phyloP scores from a whole-genome alignment of 2,113 vertebrate genomes.

The Macroglossus sobrinus region DNA sequence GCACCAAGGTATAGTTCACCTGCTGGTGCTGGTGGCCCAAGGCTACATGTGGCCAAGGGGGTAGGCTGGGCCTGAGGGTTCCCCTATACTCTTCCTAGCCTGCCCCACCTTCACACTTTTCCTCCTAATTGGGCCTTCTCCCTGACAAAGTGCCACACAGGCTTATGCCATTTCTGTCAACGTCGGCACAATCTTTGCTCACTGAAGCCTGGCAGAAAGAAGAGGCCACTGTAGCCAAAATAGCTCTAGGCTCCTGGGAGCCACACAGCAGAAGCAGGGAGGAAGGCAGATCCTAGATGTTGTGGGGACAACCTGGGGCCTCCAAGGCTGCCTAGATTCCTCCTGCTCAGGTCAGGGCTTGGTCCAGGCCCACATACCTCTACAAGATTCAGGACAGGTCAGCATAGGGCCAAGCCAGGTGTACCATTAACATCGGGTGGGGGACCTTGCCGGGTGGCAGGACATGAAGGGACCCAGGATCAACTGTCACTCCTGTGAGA shows the following conservation, averaged over 20 bases:
- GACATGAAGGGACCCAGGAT: background rate
- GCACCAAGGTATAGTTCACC: accelerated
- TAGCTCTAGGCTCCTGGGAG: background rate
- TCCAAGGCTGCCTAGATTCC: background rate
- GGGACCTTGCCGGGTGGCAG: background rate
- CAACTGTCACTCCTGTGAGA: accelerated
- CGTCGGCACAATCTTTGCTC: constrained; percentile 34
- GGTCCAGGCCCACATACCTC: background rate
- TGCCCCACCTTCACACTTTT: background rate
- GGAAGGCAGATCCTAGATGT: background rate
- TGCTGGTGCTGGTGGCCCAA: background rate
- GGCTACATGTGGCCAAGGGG: background rate
- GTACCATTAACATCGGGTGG: accelerated
- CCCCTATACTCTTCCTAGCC: background rate
- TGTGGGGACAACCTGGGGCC: background rate
- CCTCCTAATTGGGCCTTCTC: constrained; percentile 36
- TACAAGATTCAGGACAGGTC: background rate
- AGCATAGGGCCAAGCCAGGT: background rate
- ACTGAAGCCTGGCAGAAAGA: background rate
- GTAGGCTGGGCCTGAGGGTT: background rate
- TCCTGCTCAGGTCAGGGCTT: background rate
- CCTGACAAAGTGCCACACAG: background rate
- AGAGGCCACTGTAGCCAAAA: background rate
- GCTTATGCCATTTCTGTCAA: background rate
- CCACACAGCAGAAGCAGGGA: background rate